phyloP scores from a whole-genome alignment of 2,888 invertebrate species.

The Orchestes rusci region DNA sequence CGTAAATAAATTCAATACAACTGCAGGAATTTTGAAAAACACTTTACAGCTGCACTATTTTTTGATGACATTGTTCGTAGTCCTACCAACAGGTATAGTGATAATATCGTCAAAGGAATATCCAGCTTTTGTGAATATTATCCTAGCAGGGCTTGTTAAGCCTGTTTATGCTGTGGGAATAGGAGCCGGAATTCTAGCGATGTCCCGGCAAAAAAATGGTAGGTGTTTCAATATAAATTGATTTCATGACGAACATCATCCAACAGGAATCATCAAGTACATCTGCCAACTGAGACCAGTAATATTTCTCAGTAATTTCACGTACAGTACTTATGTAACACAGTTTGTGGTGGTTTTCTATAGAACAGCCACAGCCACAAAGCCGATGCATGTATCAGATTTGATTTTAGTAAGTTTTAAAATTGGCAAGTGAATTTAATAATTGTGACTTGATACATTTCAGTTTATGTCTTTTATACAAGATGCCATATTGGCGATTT shows the following conservation, averaged over 20 bases:
- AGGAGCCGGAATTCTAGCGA: slow-evolving; percentile 31
- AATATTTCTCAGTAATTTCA: slow-evolving; percentile 20
- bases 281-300: slow-evolving; percentile 15
- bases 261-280: slow-evolving; percentile 7
- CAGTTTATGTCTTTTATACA: slow-evolving; percentile 29
- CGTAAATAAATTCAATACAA: background rate
- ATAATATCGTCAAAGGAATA: slow-evolving; percentile 26
- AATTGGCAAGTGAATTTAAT: background rate
- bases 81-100: slow-evolving; percentile 26
- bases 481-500: slow-evolving; percentile 28
- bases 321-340: slow-evolving; percentile 20
- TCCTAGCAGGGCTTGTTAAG: slow-evolving; percentile 29
- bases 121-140: slow-evolving; percentile 24
- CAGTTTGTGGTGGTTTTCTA: slow-evolving; percentile 19
- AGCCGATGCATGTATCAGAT: slow-evolving; percentile 29
- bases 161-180: slow-evolving; percentile 32
- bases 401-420: slow-evolving; percentile 28
- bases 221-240: slow-evolving; percentile 4
- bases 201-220: slow-evolving; percentile 23
- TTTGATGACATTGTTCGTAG: slow-evolving; percentile 23
- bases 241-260: background rate
- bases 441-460: slow-evolving; percentile 13
- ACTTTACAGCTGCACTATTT: slow-evolving; percentile 9
- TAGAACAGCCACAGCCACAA: slow-evolving; percentile 26
- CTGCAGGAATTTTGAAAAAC: background rate